These are phyloP conservation scores for Apis cerana DNA, from an alignment of 1,140 invertebrate genomes.

Conservation along the genomic window DNA sequence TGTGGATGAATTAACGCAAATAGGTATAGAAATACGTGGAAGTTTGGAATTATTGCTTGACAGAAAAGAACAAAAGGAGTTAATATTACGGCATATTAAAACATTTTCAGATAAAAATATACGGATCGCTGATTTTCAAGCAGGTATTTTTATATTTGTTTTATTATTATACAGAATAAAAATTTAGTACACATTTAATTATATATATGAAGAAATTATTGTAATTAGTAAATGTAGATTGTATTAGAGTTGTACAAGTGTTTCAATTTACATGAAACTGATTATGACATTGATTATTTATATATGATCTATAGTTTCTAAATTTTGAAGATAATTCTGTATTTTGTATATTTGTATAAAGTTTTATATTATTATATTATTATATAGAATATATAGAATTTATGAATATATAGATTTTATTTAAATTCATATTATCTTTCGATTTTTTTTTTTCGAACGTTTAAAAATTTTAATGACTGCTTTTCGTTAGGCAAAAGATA, in stretches of 20 bases:
- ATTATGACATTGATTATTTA: neutral
- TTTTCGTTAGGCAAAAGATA: constrained; percentile 21
- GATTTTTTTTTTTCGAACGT: neutral
- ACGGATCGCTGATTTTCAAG: constrained; percentile 73
- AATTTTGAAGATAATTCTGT: neutral
- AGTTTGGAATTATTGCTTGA: constrained; percentile 53
- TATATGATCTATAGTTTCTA: neutral
- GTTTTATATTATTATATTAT: neutral
- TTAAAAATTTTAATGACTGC: neutral
- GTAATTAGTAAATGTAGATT: neutral
- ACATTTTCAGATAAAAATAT: constrained; percentile 56
- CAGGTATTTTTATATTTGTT: constrained; percentile 64
- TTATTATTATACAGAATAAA: neutral
- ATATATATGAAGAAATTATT: neutral
- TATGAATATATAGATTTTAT: neutral
- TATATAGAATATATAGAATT: too few relatives aligned
- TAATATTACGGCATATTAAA: constrained; percentile 75
- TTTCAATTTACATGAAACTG: neutral
- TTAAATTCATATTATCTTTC: neutral
- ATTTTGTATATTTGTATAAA: neutral
- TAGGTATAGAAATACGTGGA: constrained; percentile 69
- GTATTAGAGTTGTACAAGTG: neutral
- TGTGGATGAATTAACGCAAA: constrained; percentile 73
- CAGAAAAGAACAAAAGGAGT: constrained; percentile 67
- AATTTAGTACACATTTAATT: neutral